Evolutionary conservation across 2,888 invertebrate species (phyloP), one percentile per base, ranked within the genome.

Genomic region (Helobdella robusta): DNA sequence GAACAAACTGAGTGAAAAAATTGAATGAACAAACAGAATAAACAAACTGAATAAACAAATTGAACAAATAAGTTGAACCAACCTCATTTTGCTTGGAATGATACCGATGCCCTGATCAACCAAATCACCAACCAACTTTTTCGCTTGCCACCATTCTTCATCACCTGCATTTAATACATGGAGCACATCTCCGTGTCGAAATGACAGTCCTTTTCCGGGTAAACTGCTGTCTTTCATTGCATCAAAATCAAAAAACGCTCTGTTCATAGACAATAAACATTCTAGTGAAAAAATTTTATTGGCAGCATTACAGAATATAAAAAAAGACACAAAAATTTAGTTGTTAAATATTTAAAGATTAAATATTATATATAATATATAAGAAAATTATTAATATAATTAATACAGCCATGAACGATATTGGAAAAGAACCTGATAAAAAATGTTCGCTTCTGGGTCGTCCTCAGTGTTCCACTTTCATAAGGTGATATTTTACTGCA

Each of bases 121-220:
- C 66, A 75, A 88, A 64, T 83, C 78, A 69, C 84, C 77, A 72
- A 84, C 80, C 85, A 85, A 67, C 65, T 69, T 69, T 59, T 68
- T 59, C 4, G 72, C 95, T 80, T 97, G 95, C 98, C 98, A 98
- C 98, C 98, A 98, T 78, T 98, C 97, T 80, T 98, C 97, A 80
- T 99, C 98, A 67, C 62, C 62, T 67, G 97, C 95, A 79, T 98
- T 98, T 71, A 93, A 94, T 68, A 99, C 95, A 80, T 98, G 97
- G 69, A 99, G 83, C 72, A 99, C 94, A 79, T 99, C 97, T 59
- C 98, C 98, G 79, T 94, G 95, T 75, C 88, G 86, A 83, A 99
- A 99, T 34, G 91, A 88, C 75, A 98, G 84, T 64, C 94, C 94
- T 74, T 92, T 86, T 18, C 65, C 48, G 25, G 48, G 56, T 0